A percentile compares a stretch with the other conserved stretches of the same genome.
These are phyloP conservation scores for Aurelia sp. DNA, from an alignment of 30 jellyfish, hydroid and myxozoan species.

Conservation along the genomic window DNA sequence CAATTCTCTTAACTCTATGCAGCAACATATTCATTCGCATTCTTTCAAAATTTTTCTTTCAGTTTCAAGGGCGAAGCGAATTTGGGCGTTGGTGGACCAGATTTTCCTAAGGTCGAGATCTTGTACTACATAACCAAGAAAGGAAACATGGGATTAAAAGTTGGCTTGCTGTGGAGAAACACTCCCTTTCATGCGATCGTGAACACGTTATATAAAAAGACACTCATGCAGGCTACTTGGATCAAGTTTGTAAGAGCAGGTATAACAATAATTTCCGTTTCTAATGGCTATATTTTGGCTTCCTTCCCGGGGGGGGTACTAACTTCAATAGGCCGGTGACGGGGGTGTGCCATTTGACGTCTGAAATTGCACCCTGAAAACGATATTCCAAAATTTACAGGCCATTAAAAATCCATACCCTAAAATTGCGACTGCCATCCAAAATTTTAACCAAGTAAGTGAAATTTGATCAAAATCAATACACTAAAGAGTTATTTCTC, in stretches of 20 bases:
- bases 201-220: neutral
- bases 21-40: too few relatives aligned
- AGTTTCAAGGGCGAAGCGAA: neutral
- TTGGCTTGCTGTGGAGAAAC: neutral
- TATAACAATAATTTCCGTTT: neutral
- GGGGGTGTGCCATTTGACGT: too few relatives aligned
- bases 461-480: too few relatives aligned
- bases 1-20: too few relatives aligned
- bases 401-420: too few relatives aligned
- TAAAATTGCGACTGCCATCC: too few relatives aligned
- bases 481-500: too few relatives aligned
- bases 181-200: neutral
- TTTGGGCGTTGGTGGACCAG: slow-evolving; percentile 6
- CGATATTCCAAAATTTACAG: too few relatives aligned
- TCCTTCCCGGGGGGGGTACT: too few relatives aligned
- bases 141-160: neutral
- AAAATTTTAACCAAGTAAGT: too few relatives aligned
- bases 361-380: too few relatives aligned
- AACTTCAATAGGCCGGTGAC: too few relatives aligned
- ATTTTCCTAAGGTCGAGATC: neutral
- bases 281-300: neutral
- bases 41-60: neutral
- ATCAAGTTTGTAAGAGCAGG: neutral
- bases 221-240: neutral
- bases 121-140: neutral